Evolutionary conservation across 1,140 invertebrate species (phyloP).

Genomic region (Plectrocnemia conspersa): DNA sequence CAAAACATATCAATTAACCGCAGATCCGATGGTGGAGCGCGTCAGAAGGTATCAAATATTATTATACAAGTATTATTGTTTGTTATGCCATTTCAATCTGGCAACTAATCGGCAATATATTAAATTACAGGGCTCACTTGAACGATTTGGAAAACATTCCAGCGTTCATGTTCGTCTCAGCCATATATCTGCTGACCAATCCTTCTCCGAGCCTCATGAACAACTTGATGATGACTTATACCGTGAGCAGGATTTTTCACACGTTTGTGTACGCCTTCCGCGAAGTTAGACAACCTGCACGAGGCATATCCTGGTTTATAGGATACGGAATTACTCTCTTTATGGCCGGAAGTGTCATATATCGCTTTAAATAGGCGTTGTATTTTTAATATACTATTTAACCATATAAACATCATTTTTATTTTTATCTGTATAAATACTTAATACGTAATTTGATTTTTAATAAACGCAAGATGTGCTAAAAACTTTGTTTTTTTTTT

Average conservation of each 20-base stretch:
- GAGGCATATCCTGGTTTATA: conserved; percentile 46
- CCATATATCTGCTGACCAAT: conserved; percentile 59
- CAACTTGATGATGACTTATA: conserved; percentile 52
- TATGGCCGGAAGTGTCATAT: conserved; percentile 39
- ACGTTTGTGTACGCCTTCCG: conserved; percentile 55
- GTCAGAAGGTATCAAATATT: conserved; percentile 41
- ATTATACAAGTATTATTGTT: conserved; percentile 2
- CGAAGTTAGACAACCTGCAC: conserved; percentile 52
- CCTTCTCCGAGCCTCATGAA: conserved; percentile 49
- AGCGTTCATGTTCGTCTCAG: conserved; percentile 58
- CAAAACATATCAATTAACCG: too few relatives aligned
- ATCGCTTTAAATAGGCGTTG: too few relatives aligned
- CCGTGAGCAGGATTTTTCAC: conserved; percentile 53
- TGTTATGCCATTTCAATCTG: background rate
- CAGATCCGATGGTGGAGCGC: conserved; percentile 43
- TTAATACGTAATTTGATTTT: too few relatives aligned
- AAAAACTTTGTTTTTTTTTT: too few relatives aligned
- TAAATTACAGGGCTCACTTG: conserved; percentile 57
- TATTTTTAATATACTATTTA: too few relatives aligned
- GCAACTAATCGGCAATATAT: background rate
- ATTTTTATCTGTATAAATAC: too few relatives aligned
- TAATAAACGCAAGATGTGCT: too few relatives aligned
- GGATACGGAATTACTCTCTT: conserved; percentile 47
- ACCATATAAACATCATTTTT: too few relatives aligned
- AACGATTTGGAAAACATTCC: conserved; percentile 75